Percentiles rank a stretch among this genome's conserved stretches.
phyloP scores from a whole-genome alignment of 2,797 vertebrate species.

The Vespertilio murinus region DNA sequence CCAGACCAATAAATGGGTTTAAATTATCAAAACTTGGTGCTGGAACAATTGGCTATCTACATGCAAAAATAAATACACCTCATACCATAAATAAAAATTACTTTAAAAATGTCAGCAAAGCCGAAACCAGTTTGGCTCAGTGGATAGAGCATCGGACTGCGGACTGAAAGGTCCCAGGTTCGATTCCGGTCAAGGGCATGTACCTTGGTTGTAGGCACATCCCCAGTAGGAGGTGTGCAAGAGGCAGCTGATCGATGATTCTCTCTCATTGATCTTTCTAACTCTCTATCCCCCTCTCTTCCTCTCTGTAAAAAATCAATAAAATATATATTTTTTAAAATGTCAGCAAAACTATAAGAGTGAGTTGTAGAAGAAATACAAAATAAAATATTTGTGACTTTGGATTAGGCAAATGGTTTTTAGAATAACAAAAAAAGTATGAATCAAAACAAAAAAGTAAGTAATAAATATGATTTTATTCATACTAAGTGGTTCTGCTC shows the following conservation, averaged over 20 bases:
- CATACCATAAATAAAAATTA: neutral
- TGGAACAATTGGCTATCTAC: neutral
- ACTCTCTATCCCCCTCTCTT: too few species aligned
- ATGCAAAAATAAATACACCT: conserved; percentile 7
- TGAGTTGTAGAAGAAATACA: neutral
- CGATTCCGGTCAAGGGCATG: too few species aligned
- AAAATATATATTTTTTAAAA: too few species aligned
- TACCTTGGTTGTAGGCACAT: too few species aligned
- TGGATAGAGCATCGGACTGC: too few species aligned
- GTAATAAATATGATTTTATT: neutral
- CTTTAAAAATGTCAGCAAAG: neutral
- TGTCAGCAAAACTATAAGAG: neutral
- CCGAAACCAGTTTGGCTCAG: too few species aligned
- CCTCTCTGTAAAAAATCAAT: too few species aligned
- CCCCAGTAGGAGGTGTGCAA: too few species aligned
- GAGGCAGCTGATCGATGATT: too few species aligned
- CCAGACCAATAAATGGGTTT: neutral
- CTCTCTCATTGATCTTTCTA: too few species aligned
- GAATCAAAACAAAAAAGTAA: neutral
- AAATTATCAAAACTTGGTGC: neutral
- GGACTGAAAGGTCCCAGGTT: too few species aligned
- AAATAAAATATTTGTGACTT: conserved; percentile 18
- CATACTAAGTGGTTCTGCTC: neutral
- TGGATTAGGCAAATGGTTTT: neutral
- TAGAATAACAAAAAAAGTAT: neutral